These are phyloP conservation scores for Corbicula japonica DNA, from an alignment of 2,888 invertebrate species.

Conservation along the genomic window DNA sequence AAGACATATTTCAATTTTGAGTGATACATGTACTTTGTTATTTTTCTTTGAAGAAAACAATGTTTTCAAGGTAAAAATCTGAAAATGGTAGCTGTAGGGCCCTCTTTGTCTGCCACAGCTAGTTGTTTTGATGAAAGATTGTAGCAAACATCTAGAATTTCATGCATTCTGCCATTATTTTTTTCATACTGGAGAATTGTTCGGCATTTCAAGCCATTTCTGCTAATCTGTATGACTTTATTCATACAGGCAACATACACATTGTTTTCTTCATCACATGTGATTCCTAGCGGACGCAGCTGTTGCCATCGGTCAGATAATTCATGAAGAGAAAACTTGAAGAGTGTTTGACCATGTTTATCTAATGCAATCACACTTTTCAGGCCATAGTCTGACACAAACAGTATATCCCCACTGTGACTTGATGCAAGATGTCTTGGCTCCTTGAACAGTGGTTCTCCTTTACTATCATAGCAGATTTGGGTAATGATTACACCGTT, in stretches of 20 bases:
- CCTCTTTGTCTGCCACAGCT: neutral
- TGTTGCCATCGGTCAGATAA: too few species aligned
- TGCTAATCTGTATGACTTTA: slow-evolving; percentile 4
- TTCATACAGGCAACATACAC: slow-evolving; percentile 5
- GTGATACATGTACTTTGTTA: too few species aligned
- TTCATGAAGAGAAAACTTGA: neutral
- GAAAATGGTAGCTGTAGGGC: neutral
- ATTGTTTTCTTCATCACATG: slow-evolving; percentile 15
- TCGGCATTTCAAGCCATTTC: neutral
- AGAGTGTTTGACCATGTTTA: neutral
- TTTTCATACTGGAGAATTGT: neutral
- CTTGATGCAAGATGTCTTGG: neutral
- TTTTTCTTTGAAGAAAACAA: too few species aligned
- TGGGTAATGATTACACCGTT: neutral
- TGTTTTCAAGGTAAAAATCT: neutral
- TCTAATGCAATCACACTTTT: neutral
- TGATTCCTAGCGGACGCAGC: neutral
- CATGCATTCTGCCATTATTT: neutral
- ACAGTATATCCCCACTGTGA: neutral
- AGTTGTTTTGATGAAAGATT: neutral
- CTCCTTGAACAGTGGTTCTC: neutral
- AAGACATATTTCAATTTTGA: too few species aligned
- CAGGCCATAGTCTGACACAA: neutral
- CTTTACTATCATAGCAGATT: neutral
- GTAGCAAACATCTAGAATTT: neutral